Base-by-base conservation (phyloP, 1,140 invertebrate species). In the Drosophila parabipectinata region DNA sequence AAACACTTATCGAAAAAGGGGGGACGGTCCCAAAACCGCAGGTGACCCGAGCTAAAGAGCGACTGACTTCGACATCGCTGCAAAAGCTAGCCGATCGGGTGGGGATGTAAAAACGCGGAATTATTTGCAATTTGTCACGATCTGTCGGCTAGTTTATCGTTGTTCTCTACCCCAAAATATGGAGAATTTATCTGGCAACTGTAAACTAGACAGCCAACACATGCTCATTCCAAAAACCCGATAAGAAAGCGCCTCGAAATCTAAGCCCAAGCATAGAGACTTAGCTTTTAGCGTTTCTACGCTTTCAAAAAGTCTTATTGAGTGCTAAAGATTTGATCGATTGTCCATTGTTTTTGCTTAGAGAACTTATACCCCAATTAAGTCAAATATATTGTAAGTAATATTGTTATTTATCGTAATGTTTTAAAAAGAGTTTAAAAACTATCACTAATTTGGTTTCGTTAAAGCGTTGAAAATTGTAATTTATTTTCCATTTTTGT, bases 51-150 rank as follows among this genome's bases (percentile, higher is more conserved):
- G 30, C 24, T 47, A 34, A 28, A 34, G 24, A 67, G 45, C 51
- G 59, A 56, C 72, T 58, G 24, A 39, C 28, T 75, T 10, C 44
- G 14, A 72, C 32, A 50, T 14, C 55, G 44, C 41, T 67, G 63
- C 10, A 47, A 68, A 45, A 50, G 48, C 47, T 52, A 48, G 51
- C 10, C 47, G 61, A 53, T 54, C 39, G 24, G 44, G 26, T 34
- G 18, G 45, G 60, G 59, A 73, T 73, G 72, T 48, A 68, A 53
- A 14, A 67, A 45, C 39, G 53, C 55, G 12, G 61, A 88, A 64
- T 30, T 66, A 89, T 83, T 71, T 68, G 61, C 79, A 71, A 68
- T 79, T 77, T 74, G 83, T 88, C 83, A 88, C 83, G 83, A 82
- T 48, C 84, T 77, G 28, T 50, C 57, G 56, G 37, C 39, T 47